phyloP scores from a whole-genome alignment of 2,797 vertebrate species.

The Arremon brunneinucha region DNA sequence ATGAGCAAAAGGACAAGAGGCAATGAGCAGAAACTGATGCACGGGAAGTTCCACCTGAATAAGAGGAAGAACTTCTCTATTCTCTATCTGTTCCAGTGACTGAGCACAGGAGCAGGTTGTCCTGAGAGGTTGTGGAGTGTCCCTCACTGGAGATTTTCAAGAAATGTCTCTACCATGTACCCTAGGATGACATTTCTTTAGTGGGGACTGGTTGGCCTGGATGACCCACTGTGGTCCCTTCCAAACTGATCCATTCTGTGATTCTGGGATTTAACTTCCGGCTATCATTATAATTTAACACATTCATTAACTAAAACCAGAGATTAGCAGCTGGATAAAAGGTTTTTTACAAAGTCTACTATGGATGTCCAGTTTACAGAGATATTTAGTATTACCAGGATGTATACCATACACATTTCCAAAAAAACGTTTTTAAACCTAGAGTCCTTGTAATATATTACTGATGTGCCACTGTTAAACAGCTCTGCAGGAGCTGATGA shows the following conservation, averaged over 20 bases:
- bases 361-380: background rate
- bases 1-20: background rate
- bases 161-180: background rate
- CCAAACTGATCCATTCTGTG: background rate
- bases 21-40: background rate
- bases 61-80: background rate
- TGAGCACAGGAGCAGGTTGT: background rate
- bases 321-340: background rate
- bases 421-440: background rate
- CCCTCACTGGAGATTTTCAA: background rate
- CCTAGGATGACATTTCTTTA: background rate
- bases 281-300: background rate
- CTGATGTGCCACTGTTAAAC: background rate
- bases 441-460: background rate
- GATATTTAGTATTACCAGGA: background rate
- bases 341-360: background rate
- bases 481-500: background rate
- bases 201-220: accelerated
- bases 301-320: background rate
- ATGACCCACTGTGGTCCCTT: background rate
- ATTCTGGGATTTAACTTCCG: background rate
- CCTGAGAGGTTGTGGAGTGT: background rate
- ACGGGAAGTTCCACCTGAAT: background rate
- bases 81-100: background rate
- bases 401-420: background rate